Conservation (phyloP, 2,888 invertebrate genomes). For the Meandrusa payeni region DNA sequence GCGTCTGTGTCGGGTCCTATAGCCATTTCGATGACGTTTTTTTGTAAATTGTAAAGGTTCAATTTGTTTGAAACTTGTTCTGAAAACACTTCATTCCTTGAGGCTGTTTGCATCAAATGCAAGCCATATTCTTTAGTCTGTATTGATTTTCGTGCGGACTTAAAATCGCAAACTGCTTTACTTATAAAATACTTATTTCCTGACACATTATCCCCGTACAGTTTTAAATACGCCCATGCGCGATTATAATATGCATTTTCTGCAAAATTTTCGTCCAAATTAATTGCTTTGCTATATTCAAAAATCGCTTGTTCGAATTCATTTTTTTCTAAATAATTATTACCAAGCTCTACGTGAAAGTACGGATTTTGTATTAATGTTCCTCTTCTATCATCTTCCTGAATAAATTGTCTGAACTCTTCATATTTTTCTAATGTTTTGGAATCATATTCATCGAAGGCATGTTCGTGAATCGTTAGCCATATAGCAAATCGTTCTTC, state of each 20-base stretch:
- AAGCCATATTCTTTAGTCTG: slow-evolving; percentile 19
- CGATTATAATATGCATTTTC: slow-evolving; percentile 26
- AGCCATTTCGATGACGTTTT: slow-evolving; percentile 25
- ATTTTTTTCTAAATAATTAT: slow-evolving; percentile 6
- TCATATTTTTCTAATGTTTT: slow-evolving; percentile 13
- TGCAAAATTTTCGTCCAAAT: slow-evolving; percentile 25
- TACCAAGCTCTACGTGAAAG: slow-evolving; percentile 21
- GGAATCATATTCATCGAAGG: neutral
- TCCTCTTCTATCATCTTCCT: slow-evolving; percentile 7
- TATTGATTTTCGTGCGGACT: slow-evolving; percentile 22
- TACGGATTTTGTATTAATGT: slow-evolving; percentile 25
- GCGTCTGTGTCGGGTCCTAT: slow-evolving; percentile 23
- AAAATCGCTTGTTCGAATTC: slow-evolving; percentile 18
- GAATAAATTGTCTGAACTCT: slow-evolving; percentile 9
- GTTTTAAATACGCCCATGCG: slow-evolving; percentile 17
- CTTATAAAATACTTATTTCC: slow-evolving; percentile 9
- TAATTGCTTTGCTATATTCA: slow-evolving; percentile 21
- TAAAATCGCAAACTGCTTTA: slow-evolving; percentile 19
- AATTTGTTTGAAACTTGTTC: slow-evolving; percentile 26
- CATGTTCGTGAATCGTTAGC: slow-evolving; percentile 15
- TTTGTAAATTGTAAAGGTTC: slow-evolving; percentile 23
- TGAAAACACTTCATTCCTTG: slow-evolving; percentile 24
- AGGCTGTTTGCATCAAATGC: slow-evolving; percentile 26
- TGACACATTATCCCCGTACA: slow-evolving; percentile 8
- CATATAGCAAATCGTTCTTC: slow-evolving; percentile 27